Conservation (phyloP, 2,113 vertebrate species). For the Phasianus colchicus region DNA sequence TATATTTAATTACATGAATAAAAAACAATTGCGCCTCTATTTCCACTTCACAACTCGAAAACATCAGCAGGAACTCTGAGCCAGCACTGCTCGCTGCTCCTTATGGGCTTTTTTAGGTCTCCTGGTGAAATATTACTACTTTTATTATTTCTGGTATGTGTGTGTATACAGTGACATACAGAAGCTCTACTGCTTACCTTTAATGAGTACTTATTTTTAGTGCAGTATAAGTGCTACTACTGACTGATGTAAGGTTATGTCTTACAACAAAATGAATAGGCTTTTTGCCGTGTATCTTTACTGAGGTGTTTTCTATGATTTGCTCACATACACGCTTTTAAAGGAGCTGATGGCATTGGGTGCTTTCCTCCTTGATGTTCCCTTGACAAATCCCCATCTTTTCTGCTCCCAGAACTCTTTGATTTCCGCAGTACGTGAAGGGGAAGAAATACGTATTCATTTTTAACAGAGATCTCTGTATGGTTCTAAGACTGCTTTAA, state of each 20-base stretch:
- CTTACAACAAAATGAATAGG: neutral
- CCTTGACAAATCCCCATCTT: neutral
- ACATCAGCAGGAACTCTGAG: neutral
- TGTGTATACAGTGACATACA: accelerated
- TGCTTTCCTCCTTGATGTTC: neutral
- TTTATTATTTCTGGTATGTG: neutral
- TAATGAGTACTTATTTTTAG: neutral
- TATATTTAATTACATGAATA: neutral
- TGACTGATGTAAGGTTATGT: neutral
- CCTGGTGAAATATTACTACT: neutral
- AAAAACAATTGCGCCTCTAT: neutral
- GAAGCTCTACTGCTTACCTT: neutral
- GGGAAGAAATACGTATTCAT: neutral
- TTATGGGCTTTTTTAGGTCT: neutral
- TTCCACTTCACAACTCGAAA: neutral
- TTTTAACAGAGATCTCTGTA: neutral
- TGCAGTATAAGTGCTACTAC: neutral
- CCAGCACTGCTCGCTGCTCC: neutral
- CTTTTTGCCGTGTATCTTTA: neutral
- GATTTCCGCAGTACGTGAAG: neutral
- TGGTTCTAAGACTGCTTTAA: neutral
- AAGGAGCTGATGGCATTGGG: neutral
- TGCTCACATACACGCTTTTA: neutral
- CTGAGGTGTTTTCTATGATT: neutral
- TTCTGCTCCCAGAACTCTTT: neutral